Evolutionary conservation across 2,888 invertebrate species (phyloP).

Genomic region (Zootermopsis nevadensis): DNA sequence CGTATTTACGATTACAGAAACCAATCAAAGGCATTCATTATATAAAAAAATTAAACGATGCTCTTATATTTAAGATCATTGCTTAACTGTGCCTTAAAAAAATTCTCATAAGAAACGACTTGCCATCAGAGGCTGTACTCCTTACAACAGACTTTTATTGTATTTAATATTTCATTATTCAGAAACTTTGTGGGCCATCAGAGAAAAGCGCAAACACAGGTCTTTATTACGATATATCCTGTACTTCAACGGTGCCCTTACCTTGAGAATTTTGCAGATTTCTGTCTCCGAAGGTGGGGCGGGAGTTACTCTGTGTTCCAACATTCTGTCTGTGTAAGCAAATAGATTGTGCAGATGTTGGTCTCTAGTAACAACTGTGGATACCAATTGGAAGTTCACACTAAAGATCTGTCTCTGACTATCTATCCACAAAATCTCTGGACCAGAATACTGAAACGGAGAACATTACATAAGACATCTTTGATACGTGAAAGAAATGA

Average conservation of each 20-base stretch:
- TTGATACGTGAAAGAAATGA: not conserved
- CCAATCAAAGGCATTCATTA: no score
- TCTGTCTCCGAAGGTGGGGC: constrained; percentile 79
- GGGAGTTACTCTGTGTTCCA: constrained; percentile 71
- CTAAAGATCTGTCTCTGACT: constrained; percentile 88
- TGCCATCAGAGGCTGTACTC: no score
- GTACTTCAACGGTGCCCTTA: constrained; percentile 45
- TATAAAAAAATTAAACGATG: no score
- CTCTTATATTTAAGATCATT: no score
- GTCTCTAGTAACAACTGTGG: constrained; percentile 91
- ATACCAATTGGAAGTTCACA: constrained; percentile 84
- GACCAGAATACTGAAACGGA: constrained; percentile 75
- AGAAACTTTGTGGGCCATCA: no score
- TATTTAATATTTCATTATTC: no score
- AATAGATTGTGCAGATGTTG: constrained; percentile 90
- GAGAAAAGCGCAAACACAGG: no score
- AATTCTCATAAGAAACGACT: no score
- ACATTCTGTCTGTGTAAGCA: constrained; percentile 82
- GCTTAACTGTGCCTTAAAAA: no score
- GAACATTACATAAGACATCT: not conserved
- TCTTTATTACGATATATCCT: no score
- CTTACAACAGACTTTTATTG: no score
- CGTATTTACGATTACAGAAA: no score
- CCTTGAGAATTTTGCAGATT: constrained; percentile 83
- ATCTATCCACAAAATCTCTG: constrained; percentile 95